phyloP scores from a whole-genome alignment of 1,140 invertebrate species.

The Drosophila ohnishii region DNA sequence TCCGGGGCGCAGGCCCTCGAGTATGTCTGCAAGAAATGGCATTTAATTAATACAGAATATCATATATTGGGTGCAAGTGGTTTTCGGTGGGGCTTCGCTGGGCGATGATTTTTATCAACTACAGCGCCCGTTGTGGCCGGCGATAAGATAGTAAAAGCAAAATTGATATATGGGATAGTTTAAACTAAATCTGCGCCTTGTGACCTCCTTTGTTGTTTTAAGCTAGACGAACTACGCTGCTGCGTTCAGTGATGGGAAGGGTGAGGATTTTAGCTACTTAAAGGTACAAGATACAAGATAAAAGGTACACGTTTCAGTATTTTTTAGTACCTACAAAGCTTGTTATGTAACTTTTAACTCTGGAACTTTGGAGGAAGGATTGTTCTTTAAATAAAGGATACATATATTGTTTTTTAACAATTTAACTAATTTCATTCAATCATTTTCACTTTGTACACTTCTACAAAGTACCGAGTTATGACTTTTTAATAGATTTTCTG shows the following conservation, averaged over 20 bases:
- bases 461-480: background rate
- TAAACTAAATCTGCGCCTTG: conserved; percentile 70
- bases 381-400: no score
- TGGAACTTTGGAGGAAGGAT: no score
- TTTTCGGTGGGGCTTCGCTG: conserved; percentile 19
- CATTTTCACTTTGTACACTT: no score
- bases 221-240: background rate
- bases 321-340: background rate
- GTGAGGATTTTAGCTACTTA: background rate
- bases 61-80: conserved; percentile 22
- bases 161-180: conserved; percentile 76
- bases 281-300: background rate
- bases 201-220: conserved; percentile 39
- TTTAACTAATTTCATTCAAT: no score
- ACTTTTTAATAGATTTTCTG: background rate
- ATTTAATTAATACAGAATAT: conserved; percentile 11
- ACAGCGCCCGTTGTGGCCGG: conserved; percentile 10
- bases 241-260: conserved; percentile 21
- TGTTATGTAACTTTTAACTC: background rate
- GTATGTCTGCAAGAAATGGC: conserved; percentile 86
- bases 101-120: conserved; percentile 67
- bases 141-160: conserved; percentile 67
- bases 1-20: conserved; percentile 91
- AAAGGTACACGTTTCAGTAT: no score
- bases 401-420: background rate